Evolutionary conservation across 2,113 vertebrate genomes (phyloP), one percentile per base, ranked within the genome.

Genomic region (Scophthalmus maximus): DNA sequence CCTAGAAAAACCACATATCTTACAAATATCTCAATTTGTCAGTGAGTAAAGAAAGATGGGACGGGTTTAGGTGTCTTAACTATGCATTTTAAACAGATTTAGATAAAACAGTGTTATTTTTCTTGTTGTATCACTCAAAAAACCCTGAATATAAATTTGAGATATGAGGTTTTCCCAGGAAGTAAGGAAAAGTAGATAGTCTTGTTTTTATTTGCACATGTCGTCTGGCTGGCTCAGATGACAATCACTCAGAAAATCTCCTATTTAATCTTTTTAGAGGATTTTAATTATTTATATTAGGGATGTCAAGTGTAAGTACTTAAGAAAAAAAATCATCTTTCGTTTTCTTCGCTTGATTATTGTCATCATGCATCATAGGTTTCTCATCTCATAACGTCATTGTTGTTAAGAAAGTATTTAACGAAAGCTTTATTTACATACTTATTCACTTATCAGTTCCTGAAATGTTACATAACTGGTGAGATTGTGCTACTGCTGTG

Each of bases 221-320:
- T 91, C 62, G 2, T 89, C 92, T 92, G 92, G 89, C 93, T 91
- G 93, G 93, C 79, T 91, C 93, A 92, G 92, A 85, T 53, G 78
- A 82, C 75, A n/a, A 58, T 84, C 30, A 46, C 60, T 70, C 65
- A 60, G 71, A 88, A 74, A 73, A 71, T 12, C 22, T 76, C 26
- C 63, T 73, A 76, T 84, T 87, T 85, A 79, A 81, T 78, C 56
- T 70, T 79, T n/a, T 55, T 32, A 53, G 59, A 64, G 67, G 26
- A 64, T 58, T 84, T 73, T 69, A 78, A 67, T 65, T 84, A 88
- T 91, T 90, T 91, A 72, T 53, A 40, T 0, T 1, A 60, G 32
- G 23, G 34, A 47, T 78, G 44, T 68, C 14, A 40, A 17, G 42
- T 46, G 4, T 40, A 8, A 46, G 8, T 20, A 2, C 6, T 34